Percentiles rank a stretch among this genome's conserved stretches.
Conservation (phyloP, 1,140 invertebrate species). For the Drosophila subobscura region DNA sequence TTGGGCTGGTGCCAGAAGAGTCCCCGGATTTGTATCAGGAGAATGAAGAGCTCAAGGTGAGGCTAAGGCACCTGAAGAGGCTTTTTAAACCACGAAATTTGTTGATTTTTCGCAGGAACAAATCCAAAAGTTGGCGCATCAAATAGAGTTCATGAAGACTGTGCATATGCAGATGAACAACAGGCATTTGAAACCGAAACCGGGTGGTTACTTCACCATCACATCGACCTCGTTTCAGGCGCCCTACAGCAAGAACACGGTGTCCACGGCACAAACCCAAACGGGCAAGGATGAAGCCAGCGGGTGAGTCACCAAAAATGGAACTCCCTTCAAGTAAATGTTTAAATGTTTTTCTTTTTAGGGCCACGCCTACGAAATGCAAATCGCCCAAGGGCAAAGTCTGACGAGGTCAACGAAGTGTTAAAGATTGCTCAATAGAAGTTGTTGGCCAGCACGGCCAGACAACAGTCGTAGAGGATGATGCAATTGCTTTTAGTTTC, state of each 20-base stretch:
- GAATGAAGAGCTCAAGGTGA: slow-evolving; percentile 94
- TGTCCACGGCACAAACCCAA: slow-evolving; percentile 78
- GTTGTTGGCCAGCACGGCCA: slow-evolving; percentile 50
- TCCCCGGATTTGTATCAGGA: slow-evolving; percentile 93
- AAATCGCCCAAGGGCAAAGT: slow-evolving; percentile 80
- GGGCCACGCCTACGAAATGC: slow-evolving; percentile 73
- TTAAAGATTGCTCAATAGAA: slow-evolving; percentile 83
- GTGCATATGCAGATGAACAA: slow-evolving; percentile 96
- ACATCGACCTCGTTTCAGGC: slow-evolving; percentile 84
- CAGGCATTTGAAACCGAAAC: slow-evolving; percentile 92
- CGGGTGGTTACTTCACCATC: slow-evolving; percentile 90
- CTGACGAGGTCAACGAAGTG: slow-evolving; percentile 83
- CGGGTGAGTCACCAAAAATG: slow-evolving; percentile 34
- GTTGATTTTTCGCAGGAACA: slow-evolving; percentile 87
- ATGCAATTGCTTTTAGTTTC: slow-evolving; percentile 73
- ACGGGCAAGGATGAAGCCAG: slow-evolving; percentile 66
- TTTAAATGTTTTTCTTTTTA: slow-evolving; percentile 22
- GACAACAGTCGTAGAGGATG: slow-evolving; percentile 32
- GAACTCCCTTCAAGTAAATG: not conserved
- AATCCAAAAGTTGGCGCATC: slow-evolving; percentile 94
- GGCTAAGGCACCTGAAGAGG: not conserved
- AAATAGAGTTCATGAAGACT: slow-evolving; percentile 96
- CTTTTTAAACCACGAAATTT: no score
- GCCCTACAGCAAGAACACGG: slow-evolving; percentile 75
- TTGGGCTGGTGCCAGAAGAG: slow-evolving; percentile 90